Percentiles rank a stretch among this genome's conserved stretches.
phyloP scores from a whole-genome alignment of 2,113 vertebrate species.

The Thalassoma bifasciatum region DNA sequence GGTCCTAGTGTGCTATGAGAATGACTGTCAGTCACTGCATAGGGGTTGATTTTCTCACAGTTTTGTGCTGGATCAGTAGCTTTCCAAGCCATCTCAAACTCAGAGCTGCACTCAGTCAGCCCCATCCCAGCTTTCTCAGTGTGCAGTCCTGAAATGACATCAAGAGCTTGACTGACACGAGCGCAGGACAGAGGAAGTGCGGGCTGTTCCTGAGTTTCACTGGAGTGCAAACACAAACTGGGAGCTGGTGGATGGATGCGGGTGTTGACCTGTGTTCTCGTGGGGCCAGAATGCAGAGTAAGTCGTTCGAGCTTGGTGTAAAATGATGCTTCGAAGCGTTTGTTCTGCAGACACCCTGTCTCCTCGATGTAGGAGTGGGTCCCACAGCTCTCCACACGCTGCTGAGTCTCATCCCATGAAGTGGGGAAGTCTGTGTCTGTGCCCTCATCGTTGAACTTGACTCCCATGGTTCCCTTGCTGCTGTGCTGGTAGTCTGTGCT shows the following conservation, averaged over 20 bases:
- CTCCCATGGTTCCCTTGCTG: not conserved
- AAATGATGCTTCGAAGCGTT: conserved; percentile 66
- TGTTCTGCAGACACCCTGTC: conserved; percentile 82
- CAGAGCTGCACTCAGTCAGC: conserved; percentile 73
- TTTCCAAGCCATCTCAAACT: conserved; percentile 79
- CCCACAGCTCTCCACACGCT: conserved; percentile 77
- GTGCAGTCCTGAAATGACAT: conserved; percentile 72
- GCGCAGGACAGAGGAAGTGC: conserved; percentile 74
- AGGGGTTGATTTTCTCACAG: conserved; percentile 60
- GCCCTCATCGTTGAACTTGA: conserved; percentile 50
- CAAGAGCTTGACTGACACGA: conserved; percentile 76
- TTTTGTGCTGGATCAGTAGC: conserved; percentile 62
- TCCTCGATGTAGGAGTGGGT: conserved; percentile 84
- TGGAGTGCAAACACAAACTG: conserved; percentile 70
- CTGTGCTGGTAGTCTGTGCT: conserved; percentile 72
- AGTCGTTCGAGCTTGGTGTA: conserved; percentile 62
- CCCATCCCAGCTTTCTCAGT: conserved; percentile 67
- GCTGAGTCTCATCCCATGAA: conserved; percentile 79
- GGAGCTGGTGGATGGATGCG: conserved; percentile 70
- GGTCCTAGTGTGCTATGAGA: conserved; percentile 37
- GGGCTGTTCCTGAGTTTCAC: conserved; percentile 78
- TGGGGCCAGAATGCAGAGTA: conserved; percentile 47
- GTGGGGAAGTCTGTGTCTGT: conserved; percentile 64
- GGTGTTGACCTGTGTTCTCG: conserved; percentile 51
- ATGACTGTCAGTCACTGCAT: conserved; percentile 61